phyloP scores from a whole-genome alignment of 2,113 vertebrate genomes.

The Barbus barbus region DNA sequence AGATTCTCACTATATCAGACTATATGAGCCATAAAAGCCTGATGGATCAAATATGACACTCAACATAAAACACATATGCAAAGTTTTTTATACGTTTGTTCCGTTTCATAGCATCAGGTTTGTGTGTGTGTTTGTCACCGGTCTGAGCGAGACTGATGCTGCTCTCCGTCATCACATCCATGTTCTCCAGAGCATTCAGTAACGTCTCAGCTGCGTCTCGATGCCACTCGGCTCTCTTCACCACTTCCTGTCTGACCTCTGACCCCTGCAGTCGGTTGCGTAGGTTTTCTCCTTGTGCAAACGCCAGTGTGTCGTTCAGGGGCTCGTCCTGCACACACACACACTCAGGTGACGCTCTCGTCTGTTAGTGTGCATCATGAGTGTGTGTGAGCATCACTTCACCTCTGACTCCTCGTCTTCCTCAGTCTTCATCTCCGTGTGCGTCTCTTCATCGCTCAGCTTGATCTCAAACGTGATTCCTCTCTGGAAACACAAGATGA shows the following conservation, averaged over 20 bases:
- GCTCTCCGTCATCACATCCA: slow-evolving; percentile 67
- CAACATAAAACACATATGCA: background rate
- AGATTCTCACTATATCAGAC: no score
- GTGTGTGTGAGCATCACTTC: background rate
- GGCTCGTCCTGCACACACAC: slow-evolving; percentile 64
- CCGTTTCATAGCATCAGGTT: background rate
- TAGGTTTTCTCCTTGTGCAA: slow-evolving; percentile 69
- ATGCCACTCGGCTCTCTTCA: slow-evolving; percentile 73
- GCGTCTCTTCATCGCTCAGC: slow-evolving; percentile 69
- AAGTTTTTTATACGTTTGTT: background rate
- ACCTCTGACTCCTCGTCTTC: slow-evolving; percentile 15
- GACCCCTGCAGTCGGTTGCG: slow-evolving; percentile 39
- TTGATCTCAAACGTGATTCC: slow-evolving; percentile 89
- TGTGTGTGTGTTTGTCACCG: slow-evolving; percentile 21
- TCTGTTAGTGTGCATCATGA: no score
- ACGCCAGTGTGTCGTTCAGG: slow-evolving; percentile 74
- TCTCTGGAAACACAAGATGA: slow-evolving; percentile 70
- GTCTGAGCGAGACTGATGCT: background rate
- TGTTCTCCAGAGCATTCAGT: slow-evolving; percentile 70
- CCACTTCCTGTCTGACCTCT: background rate
- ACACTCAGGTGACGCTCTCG: background rate
- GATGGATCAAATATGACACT: background rate
- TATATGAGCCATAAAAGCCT: no score
- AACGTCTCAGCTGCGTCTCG: slow-evolving; percentile 73
- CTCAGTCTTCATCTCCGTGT: slow-evolving; percentile 30